Evolutionary conservation across 2,113 vertebrate genomes (phyloP).

Genomic region (Delphinus delphis): DNA sequence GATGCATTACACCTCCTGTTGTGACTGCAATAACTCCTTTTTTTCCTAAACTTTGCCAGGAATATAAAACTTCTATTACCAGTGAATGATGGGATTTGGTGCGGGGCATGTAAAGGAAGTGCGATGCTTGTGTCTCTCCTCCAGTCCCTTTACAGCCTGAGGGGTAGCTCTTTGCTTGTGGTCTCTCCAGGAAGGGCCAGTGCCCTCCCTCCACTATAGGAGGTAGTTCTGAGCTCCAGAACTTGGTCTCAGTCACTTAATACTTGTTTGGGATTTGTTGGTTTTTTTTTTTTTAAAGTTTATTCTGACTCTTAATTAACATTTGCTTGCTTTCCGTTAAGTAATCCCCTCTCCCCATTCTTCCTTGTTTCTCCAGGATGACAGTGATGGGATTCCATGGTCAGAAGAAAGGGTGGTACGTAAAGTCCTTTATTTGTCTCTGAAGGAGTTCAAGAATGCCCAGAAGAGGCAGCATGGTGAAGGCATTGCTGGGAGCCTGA

Average conservation of each 20-base stretch:
- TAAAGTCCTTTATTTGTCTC: conserved; percentile 98
- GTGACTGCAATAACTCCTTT: background rate
- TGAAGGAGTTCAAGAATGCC: conserved; percentile 99
- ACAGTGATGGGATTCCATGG: conserved; percentile 99
- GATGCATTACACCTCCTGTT: background rate
- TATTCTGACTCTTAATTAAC: background rate
- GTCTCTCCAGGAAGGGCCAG: background rate
- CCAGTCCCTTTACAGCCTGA: background rate
- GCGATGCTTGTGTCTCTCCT: background rate
- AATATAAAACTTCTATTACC: background rate
- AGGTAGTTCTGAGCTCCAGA: background rate
- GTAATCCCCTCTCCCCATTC: conserved; percentile 22
- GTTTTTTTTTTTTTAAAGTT: background rate
- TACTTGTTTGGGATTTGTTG: background rate
- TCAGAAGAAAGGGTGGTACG: conserved; percentile 98
- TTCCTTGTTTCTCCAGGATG: conserved; percentile 87
- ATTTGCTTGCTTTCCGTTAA: background rate
- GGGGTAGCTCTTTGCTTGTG: background rate
- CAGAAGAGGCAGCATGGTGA: conserved; percentile 96
- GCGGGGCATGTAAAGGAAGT: background rate
- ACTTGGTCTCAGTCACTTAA: background rate
- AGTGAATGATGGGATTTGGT: background rate
- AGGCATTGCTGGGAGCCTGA: conserved; percentile 88
- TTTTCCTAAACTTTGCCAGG: background rate
- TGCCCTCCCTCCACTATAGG: background rate